Evolutionary conservation across 2,113 vertebrate genomes (phyloP).

Genomic region (Ceuthmochares aereus): DNA sequence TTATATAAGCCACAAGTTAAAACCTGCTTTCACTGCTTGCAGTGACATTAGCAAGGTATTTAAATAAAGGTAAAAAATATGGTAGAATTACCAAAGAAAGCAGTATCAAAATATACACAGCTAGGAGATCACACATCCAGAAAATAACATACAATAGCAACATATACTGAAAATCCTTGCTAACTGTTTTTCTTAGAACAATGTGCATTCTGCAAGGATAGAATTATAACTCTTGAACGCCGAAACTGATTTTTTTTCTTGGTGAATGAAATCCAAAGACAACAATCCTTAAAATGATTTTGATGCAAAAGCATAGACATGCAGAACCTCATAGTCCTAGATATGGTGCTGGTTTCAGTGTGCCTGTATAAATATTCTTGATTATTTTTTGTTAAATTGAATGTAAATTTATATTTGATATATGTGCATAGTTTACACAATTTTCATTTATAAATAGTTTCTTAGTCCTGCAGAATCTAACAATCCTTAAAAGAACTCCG

Average conservation of each 20-base stretch:
- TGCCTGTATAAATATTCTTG: neutral
- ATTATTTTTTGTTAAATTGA: constrained; percentile 11
- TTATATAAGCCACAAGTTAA: neutral
- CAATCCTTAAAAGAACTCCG: constrained; percentile 28
- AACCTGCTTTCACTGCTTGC: neutral
- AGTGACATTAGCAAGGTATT: neutral
- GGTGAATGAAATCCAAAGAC: neutral
- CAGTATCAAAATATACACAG: neutral
- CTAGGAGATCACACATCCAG: neutral
- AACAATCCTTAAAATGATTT: neutral
- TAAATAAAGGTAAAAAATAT: neutral
- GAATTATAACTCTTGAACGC: neutral
- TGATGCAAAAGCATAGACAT: neutral
- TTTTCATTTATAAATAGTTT: neutral
- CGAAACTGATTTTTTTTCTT: neutral
- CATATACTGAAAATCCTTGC: neutral
- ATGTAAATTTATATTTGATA: neutral
- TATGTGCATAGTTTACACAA: neutral
- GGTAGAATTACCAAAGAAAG: neutral
- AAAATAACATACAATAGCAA: neutral
- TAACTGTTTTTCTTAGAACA: neutral
- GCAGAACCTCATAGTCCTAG: neutral
- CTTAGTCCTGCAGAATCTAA: neutral
- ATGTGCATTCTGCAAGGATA: neutral
- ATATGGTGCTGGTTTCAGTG: neutral